A percentile compares a stretch with the other conserved stretches of the same genome.
Conservation (phyloP, 2,113 vertebrate species). For the Amphiprion ocellaris region DNA sequence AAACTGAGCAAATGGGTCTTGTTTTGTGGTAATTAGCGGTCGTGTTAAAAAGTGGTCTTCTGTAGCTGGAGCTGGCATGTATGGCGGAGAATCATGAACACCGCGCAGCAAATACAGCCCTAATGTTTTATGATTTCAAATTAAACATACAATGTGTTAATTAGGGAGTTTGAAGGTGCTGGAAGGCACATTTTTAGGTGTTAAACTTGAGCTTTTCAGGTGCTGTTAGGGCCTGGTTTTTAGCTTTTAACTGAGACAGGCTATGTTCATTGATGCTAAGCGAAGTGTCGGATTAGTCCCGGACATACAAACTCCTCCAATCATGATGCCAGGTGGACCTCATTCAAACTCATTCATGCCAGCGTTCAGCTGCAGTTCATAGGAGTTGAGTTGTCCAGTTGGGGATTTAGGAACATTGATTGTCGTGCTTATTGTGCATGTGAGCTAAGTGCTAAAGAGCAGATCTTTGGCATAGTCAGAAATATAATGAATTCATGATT, state of each 20-base stretch:
- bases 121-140: not conserved
- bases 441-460: too few species aligned
- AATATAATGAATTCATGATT: too few species aligned
- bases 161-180: not conserved
- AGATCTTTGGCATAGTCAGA: too few species aligned
- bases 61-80: conserved; percentile 15
- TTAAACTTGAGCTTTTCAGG: conserved; percentile 5
- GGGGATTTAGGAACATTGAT: too few species aligned
- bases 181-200: not conserved
- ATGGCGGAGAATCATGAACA: not conserved
- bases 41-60: conserved; percentile 2
- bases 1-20: conserved; percentile 34
- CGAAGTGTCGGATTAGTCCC: not conserved
- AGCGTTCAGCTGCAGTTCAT: too few species aligned
- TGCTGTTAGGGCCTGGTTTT: not conserved
- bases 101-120: not conserved
- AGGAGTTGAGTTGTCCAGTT: too few species aligned
- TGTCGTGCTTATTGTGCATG: too few species aligned
- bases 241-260: conserved; percentile 5
- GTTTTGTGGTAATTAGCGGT: conserved; percentile 20
- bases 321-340: too few species aligned
- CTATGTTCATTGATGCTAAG: not conserved
- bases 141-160: not conserved
- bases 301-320: too few species aligned
- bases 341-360: too few species aligned